These are phyloP conservation scores for Strongylocentrotus purpuratus DNA, from an alignment of 35 echinoderm and acorn worm species.

Conservation along the genomic window DNA sequence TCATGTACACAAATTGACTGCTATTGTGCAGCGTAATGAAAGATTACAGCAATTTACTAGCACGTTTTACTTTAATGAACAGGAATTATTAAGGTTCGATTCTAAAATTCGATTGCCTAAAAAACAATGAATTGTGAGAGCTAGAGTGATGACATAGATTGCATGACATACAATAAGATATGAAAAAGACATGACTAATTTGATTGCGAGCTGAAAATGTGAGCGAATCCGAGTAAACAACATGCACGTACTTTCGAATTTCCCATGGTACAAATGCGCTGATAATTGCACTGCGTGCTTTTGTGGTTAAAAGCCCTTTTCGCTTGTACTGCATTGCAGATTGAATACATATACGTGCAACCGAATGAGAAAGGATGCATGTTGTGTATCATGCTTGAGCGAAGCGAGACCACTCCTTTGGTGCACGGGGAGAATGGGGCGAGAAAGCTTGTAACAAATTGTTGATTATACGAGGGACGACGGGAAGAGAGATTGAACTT, in stretches of 20 bases:
- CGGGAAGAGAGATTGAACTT: neutral
- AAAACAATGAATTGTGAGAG: neutral
- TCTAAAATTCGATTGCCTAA: neutral
- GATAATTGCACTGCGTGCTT: slow-evolving; percentile 9
- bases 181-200: neutral
- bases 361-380: slow-evolving; percentile 10
- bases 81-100: neutral
- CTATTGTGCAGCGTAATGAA: too few relatives aligned
- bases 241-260: neutral
- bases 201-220: neutral
- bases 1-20: neutral
- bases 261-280: neutral
- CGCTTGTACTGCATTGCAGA: neutral
- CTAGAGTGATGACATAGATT: neutral
- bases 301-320: slow-evolving; percentile 17
- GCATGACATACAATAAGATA: neutral
- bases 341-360: slow-evolving; percentile 12
- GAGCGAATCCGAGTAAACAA: neutral
- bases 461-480: neutral
- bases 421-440: neutral
- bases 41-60: too few relatives aligned
- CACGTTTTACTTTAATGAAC: neutral
- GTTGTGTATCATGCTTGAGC: neutral
- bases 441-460: neutral
- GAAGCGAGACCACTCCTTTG: neutral